Evolutionary conservation across 2,113 vertebrate species (phyloP).

Genomic region (Plecotus auritus): DNA sequence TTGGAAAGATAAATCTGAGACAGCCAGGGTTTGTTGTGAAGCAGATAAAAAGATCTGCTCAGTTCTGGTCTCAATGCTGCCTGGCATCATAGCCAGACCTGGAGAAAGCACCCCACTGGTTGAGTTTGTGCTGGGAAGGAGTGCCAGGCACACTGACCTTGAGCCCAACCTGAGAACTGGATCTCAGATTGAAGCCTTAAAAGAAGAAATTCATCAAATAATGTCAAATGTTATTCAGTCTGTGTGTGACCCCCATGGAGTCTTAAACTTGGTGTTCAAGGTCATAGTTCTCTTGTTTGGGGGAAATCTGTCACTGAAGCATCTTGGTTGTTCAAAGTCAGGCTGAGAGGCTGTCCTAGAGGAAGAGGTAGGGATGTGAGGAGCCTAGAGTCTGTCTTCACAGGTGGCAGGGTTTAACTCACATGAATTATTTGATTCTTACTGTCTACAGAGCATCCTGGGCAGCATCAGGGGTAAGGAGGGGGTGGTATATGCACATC

Average conservation of each 20-base stretch:
- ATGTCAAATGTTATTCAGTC: not conserved
- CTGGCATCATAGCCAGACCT: not conserved
- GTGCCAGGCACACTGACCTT: not conserved
- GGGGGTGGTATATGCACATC: not conserved
- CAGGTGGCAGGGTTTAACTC: too few relatives aligned
- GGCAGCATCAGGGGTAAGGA: not conserved
- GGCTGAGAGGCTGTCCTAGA: not conserved
- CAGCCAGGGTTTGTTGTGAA: not conserved
- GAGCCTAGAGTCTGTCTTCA: not conserved
- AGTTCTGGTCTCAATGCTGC: not conserved
- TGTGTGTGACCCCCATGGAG: not conserved
- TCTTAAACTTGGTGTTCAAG: not conserved
- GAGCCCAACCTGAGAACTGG: not conserved
- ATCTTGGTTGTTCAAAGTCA: not conserved
- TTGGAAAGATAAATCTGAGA: not conserved
- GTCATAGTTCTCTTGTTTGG: not conserved
- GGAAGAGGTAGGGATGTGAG: rapidly evolving
- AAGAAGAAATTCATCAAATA: not conserved
- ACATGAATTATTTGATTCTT: not conserved
- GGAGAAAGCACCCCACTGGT: not conserved
- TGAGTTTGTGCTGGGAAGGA: not conserved
- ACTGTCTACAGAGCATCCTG: not conserved
- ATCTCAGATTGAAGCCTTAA: not conserved
- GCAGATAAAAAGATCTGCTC: not conserved
- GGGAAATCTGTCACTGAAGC: not conserved